Base-by-base conservation (phyloP, 2,888 invertebrate species). In the Colletes collaris region DNA sequence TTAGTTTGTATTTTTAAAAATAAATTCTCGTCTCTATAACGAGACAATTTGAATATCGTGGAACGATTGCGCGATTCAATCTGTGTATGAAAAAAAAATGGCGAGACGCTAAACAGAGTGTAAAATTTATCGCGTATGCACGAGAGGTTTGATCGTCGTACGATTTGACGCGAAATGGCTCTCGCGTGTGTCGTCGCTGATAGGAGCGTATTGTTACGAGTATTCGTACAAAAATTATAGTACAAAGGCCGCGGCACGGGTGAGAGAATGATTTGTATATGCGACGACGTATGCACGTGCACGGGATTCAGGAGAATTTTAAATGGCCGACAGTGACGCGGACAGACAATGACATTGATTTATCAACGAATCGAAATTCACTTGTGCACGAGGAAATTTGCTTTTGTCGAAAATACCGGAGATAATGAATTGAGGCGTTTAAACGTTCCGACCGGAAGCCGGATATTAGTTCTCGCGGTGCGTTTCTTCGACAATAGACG, bases 391-490 rank as follows among this genome's bases (percentile, higher is more conserved):
- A 73, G 84, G 85, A 87, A 86, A 90, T 87, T 87, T 84, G 84
- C 81, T 82, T 81, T 80, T 73, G 73, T 70, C 83, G 84, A 84
- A 89, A 87, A 91, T 90, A 90, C 90, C 90, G 86, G 86, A 82
- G 86, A 84, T 84, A 88, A 85, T 79, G 81, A 87, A 88, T 86
- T 76, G 84, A 84, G 83, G 79, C 81, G 84, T 59, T 71, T 75
- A 72, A 70, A 55, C 55, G 40, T 74, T 46, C 19, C 35, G 16
- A n/a, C 55, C 65, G 68, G 66, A 76, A 76, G 46, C 59, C 60
- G 63, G 81, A 73, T 64, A 68, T 81, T 78, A 68, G 55, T 65
- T 56, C 50, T 62, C 37, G 55, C 58, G 44, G 11, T 50, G 60
- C 19, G 49, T 56, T 67, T 46, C 44, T 66, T 81, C 44, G 67